Evolutionary conservation across 2,888 invertebrate genomes (phyloP), one percentile per base, ranked within the genome.

Genomic region (Stenchaetothrips biformis): DNA sequence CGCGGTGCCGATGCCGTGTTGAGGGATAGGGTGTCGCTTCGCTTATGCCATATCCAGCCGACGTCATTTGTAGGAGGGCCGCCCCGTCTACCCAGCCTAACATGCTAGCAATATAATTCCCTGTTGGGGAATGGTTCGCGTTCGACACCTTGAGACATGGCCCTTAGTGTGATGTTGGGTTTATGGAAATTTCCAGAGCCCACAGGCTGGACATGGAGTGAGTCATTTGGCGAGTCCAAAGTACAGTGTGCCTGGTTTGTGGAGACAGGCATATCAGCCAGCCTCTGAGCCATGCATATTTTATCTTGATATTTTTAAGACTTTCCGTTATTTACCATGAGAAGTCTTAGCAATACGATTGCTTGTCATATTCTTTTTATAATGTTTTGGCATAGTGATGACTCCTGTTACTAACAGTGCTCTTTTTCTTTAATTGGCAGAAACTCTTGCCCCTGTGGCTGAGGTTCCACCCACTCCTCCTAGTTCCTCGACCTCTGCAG

Each of bases 401-500:
- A 4, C 37, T 4, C 2, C 37, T 37, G 37, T 37, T 2, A 2
- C 37, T 37, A 37, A 37, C 37, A 37, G 4, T 37, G 4, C 37
- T 37, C 37, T 1, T 37, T 37, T 37, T 37, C 37, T 37, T 37
- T 37, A 2, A 37, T 37, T 37, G 1, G 6, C 67, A 67, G 21
- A 2, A 21, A 21, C 67, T 21, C n/a, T 21, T 1, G 0, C 67
- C 21, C 21, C 67, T 67, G 21, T 80, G 78, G 48, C 67, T 78
- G 21, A 77, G 80, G 48, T 16, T 80, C 62, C 78, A n/a, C n/a
- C n/a, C n/a, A n/a, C n/a, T 81, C 37, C 59, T 37, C 53, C 80
- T 80, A 27, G n/a, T n/a, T n/a, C n/a, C n/a, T n/a, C 78, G 59
- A 77, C 78, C 80, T 47, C 78, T 79, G 59, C 80, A 59, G 59